Conservation (phyloP, 1,140 invertebrate species). For the Brachionus asplanchnoidis region DNA sequence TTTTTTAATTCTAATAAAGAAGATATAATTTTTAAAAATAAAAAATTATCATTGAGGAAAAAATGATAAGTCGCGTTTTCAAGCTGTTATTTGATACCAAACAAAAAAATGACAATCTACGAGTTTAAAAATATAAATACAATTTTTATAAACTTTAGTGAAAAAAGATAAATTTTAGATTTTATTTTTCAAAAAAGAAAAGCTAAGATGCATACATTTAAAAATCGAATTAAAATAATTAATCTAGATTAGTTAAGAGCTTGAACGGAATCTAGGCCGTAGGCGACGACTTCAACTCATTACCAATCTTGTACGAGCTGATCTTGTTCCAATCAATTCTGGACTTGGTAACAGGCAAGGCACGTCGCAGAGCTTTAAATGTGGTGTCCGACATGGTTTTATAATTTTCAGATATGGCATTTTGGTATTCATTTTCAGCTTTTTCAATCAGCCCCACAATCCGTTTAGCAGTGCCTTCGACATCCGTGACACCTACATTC, state of each 20-base stretch:
- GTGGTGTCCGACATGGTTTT: conserved; percentile 95
- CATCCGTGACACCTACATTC: conserved; percentile 58
- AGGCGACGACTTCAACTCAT: conserved; percentile 39
- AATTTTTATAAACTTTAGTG: not conserved
- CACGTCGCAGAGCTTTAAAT: conserved; percentile 92
- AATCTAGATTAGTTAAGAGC: not conserved
- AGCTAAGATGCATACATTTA: conserved; percentile 11
- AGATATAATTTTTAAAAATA: not conserved
- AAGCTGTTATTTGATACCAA: not conserved
- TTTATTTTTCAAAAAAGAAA: conserved; percentile 5
- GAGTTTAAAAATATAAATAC: conserved; percentile 21
- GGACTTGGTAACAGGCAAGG: conserved; percentile 91
- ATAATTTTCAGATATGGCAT: conserved; percentile 39
- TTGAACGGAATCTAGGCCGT: not conserved
- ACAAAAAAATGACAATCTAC: conserved; percentile 14
- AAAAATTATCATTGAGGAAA: not conserved
- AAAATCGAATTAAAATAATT: not conserved
- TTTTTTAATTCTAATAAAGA: not conserved
- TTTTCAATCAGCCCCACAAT: conserved; percentile 79
- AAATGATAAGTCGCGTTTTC: not conserved
- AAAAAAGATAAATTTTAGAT: not conserved
- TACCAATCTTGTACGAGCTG: conserved; percentile 26
- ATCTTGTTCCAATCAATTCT: conserved; percentile 86
- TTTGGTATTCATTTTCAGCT: conserved; percentile 68
- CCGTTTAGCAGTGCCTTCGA: conserved; percentile 80